Conservation (phyloP, 2,888 invertebrate genomes). For the Lasioglossum vierecki region DNA sequence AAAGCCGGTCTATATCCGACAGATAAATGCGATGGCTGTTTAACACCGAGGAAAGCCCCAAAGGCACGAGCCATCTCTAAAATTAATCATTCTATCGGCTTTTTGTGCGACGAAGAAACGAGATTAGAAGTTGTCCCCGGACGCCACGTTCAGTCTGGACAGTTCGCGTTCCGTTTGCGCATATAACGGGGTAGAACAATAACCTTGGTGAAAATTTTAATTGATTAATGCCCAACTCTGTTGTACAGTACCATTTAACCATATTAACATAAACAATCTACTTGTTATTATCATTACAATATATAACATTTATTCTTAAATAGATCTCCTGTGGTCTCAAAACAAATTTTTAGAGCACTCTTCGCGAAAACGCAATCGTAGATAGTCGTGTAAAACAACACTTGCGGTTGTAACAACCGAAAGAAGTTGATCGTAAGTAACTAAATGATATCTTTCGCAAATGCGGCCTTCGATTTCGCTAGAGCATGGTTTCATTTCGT, state of each 20-base stretch:
- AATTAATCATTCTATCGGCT: conserved; percentile 61
- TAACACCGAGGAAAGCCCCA: conserved; percentile 62
- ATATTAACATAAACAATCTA: too few species aligned
- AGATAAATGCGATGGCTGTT: conserved; percentile 65
- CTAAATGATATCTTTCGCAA: conserved; percentile 32
- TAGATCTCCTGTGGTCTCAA: neutral
- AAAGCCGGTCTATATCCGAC: conserved; percentile 57
- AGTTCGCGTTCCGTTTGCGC: conserved; percentile 21
- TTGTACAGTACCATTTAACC: too few species aligned
- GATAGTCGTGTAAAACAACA: conserved; percentile 21
- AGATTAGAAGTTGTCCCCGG: conserved; percentile 36
- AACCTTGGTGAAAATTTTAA: too few species aligned
- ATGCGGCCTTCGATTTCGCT: neutral
- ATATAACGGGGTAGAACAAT: neutral
- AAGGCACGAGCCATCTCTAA: conserved; percentile 65
- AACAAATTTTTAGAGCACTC: neutral
- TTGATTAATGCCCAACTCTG: too few species aligned
- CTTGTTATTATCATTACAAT: neutral
- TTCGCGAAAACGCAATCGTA: neutral
- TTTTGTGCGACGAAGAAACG: conserved; percentile 32
- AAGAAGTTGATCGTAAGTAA: conserved; percentile 29
- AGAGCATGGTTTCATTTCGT: neutral
- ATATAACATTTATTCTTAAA: neutral
- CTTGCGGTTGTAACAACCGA: conserved; percentile 12
- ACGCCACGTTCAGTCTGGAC: neutral